These are phyloP conservation scores for Campylomormyrus tamandua DNA, from an alignment of 2,113 vertebrate genomes.

Conservation along the genomic window DNA sequence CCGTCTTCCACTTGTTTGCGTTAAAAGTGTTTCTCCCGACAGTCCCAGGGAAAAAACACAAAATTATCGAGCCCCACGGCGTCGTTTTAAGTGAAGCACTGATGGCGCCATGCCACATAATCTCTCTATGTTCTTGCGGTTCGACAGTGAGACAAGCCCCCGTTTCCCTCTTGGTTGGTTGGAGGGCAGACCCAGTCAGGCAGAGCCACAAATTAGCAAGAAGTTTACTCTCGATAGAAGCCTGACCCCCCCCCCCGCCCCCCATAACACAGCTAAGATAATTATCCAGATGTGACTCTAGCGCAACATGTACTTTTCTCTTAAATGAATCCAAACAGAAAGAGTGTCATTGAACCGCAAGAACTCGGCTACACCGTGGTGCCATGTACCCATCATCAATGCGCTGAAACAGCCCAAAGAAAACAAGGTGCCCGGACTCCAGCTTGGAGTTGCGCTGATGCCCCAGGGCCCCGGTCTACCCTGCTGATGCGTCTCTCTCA, in stretches of 20 bases:
- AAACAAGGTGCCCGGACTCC: background rate
- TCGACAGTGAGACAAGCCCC: conserved; percentile 16
- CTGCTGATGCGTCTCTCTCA: background rate
- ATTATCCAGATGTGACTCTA: background rate
- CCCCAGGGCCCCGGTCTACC: background rate
- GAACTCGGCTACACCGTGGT: background rate
- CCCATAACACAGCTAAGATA: background rate
- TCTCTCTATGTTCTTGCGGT: conserved; percentile 12
- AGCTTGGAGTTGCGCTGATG: background rate
- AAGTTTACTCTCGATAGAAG: conserved; percentile 14
- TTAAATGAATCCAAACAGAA: background rate
- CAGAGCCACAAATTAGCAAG: background rate
- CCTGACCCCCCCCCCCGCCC: background rate
- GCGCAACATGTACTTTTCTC: background rate
- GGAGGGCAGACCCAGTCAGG: background rate
- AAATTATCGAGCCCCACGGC: conserved; percentile 15
- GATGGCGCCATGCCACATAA: background rate
- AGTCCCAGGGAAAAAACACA: conserved; percentile 4
- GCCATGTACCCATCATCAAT: background rate
- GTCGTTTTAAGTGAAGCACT: background rate
- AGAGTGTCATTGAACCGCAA: background rate
- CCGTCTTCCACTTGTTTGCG: background rate
- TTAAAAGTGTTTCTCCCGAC: background rate
- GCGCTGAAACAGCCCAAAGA: background rate
- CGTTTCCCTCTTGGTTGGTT: background rate